Base-by-base conservation (phyloP, 2,113 vertebrate species). In the Antigone vipio region DNA sequence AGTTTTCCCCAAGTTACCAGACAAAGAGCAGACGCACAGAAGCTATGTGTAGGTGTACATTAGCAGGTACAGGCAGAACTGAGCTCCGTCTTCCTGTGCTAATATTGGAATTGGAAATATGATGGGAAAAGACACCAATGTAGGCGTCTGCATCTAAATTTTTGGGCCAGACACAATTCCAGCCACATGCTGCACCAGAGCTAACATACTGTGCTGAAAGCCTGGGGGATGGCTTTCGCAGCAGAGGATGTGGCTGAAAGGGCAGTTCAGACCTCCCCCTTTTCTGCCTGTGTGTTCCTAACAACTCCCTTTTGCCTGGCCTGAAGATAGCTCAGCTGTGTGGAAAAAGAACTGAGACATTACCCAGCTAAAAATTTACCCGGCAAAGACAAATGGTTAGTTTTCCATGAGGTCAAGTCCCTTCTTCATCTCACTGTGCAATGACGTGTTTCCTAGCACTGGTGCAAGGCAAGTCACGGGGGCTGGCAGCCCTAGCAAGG, bases 11-110 rank as follows among this genome's bases (percentile, higher is more conserved):
- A 75, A 94, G 66, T 81, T 82, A 75, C 35, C 77, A 95, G 96
- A 97, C 94, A 96, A 97, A 96, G 62, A 96, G 35, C 96, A 96
- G 94, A 96, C 88, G 93, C 89, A 91, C 93, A 93, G 89, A 95
- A 87, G 81, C 45, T 79, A 0, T 79, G 91, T 91, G 95, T 94
- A 96, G 93, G 95, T 97, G 95, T 96, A 94, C 87, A 82, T 96
- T 96, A 95, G 26, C 95, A 97, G 95, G 95, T 96, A 97, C 92
- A 97, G 87, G 58, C 89, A 53, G 87, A 96, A 88, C 93, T 38
- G 66, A 89, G 53, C 84, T 94, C 5, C 1, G 44, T 87, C 58
- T 96, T 96, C 81, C 89, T 6, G 2, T 93, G 77, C 34, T 88
- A 49, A 63, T 73, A 60, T 27, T 93, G 81, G 81, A 97, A 79